Conservation (phyloP, 2,888 invertebrate species). For the Sesia apiformis region DNA sequence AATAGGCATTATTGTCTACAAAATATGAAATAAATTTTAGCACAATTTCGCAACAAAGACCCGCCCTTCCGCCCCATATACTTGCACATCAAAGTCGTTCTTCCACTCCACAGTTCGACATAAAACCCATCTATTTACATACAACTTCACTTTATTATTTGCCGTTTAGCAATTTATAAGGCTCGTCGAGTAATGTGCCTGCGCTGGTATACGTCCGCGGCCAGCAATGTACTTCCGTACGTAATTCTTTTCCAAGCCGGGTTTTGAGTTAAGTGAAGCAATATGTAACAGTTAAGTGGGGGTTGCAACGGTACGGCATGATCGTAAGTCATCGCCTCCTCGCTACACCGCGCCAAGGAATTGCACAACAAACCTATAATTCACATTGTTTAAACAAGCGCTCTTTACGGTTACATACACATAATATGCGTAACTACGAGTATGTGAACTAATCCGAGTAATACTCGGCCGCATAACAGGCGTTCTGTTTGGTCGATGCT, state of each 20-base stretch:
- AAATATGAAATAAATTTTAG: no score
- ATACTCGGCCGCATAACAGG: not conserved
- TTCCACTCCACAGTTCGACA: conserved; percentile 19
- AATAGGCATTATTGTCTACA: no score
- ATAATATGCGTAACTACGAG: not conserved
- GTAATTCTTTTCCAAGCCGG: conserved; percentile 42
- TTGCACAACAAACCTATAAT: conserved; percentile 33
- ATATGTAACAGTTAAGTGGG: conserved; percentile 57
- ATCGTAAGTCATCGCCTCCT: conserved; percentile 51
- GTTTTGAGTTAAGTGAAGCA: conserved; percentile 57
- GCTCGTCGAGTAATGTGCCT: conserved; percentile 29
- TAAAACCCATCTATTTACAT: conserved; percentile 20
- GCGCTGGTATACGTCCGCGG: conserved; percentile 25
- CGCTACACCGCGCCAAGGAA: conserved; percentile 25
- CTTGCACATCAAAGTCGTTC: conserved; percentile 11
- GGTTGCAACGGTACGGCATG: conserved; percentile 33
- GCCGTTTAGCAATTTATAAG: conserved; percentile 28
- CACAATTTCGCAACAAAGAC: no score
- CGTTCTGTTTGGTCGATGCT: not conserved
- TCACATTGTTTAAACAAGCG: conserved; percentile 38
- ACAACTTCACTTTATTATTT: conserved; percentile 19
- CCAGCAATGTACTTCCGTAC: conserved; percentile 30
- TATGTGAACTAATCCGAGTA: not conserved
- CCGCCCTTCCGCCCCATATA: no score
- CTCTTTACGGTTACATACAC: not conserved